phyloP scores from a whole-genome alignment of 2,797 vertebrate species.

The Falco novaeseelandiae region DNA sequence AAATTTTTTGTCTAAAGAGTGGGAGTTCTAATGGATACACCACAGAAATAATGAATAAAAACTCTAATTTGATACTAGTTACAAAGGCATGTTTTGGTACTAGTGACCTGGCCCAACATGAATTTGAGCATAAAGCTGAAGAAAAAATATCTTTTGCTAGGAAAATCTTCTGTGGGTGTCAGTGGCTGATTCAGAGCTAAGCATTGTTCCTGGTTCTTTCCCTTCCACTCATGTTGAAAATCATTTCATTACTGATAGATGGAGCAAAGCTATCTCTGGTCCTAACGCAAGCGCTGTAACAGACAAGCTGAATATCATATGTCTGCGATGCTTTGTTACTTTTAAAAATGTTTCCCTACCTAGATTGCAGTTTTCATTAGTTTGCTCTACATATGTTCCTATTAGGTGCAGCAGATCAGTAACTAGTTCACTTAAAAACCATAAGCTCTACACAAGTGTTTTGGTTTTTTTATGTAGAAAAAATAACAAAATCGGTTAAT shows the following conservation, averaged over 20 bases:
- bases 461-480: not conserved
- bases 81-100: not conserved
- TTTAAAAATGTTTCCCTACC: not conserved
- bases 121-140: not conserved
- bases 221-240: constrained; percentile 2
- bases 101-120: accelerated
- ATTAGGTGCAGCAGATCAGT: not conserved
- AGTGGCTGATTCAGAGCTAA: not conserved
- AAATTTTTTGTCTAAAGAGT: not conserved
- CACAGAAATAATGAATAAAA: not conserved
- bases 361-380: not conserved
- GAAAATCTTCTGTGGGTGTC: constrained; percentile 21
- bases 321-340: not conserved
- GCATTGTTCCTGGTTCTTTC: not conserved
- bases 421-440: not conserved
- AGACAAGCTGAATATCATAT: not conserved
- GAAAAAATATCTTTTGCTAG: not conserved
- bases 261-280: not conserved
- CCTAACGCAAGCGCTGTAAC: not conserved
- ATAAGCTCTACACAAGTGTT: not conserved
- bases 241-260: not conserved
- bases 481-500: not conserved
- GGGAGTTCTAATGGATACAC: not conserved
- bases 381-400: not conserved
- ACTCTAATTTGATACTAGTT: not conserved